These are phyloP conservation scores for Fabriciana adippe DNA, from an alignment of 2,888 invertebrate species.

Conservation along the genomic window DNA sequence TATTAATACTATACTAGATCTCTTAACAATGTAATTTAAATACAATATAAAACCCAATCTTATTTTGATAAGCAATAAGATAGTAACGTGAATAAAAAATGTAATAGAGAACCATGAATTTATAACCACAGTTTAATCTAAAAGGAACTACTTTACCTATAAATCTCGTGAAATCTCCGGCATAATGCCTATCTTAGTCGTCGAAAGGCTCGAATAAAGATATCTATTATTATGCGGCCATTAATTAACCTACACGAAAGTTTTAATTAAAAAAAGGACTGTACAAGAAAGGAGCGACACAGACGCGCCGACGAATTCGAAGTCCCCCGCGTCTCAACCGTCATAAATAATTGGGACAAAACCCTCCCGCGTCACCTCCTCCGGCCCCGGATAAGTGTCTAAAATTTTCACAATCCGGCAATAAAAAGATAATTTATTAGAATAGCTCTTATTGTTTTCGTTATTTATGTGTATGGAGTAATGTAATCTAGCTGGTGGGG, in stretches of 20 bases:
- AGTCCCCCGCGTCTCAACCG: conserved; percentile 77
- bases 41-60: conserved; percentile 11
- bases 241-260: conserved; percentile 78
- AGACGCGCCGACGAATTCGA: conserved; percentile 74
- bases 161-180: conserved; percentile 18
- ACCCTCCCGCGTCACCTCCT: conserved; percentile 58
- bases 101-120: conserved; percentile 16
- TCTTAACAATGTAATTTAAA: background rate
- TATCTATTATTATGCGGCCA: conserved; percentile 61
- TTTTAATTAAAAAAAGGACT: conserved; percentile 78
- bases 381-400: conserved; percentile 78
- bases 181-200: conserved; percentile 30
- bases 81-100: conserved; percentile 11
- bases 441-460: conserved; percentile 83
- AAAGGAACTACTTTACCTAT: conserved; percentile 22
- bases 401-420: conserved; percentile 83
- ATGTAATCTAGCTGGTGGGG: conserved; percentile 80
- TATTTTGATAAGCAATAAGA: conserved; percentile 13
- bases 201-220: conserved; percentile 43
- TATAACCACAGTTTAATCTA: conserved; percentile 16
- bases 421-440: conserved; percentile 83
- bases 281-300: conserved; percentile 72
- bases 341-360: conserved; percentile 82
- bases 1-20: conserved; percentile 1
- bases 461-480: conserved; percentile 83